phyloP scores from a whole-genome alignment of 1,140 invertebrate species.

The Apocrypta bakeri region DNA sequence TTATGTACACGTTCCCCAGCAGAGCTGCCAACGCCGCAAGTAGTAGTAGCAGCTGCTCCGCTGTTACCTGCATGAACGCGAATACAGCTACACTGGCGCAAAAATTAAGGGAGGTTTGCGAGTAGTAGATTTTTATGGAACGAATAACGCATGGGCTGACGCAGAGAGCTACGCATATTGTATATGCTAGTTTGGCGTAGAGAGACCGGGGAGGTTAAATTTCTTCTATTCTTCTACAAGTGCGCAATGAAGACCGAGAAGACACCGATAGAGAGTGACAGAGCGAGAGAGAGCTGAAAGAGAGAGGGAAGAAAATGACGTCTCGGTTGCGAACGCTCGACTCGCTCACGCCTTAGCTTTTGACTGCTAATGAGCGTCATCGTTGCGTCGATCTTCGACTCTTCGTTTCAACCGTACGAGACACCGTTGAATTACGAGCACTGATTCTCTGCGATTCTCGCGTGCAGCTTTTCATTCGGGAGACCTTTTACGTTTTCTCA shows the following conservation, averaged over 20 bases:
- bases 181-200: not conserved
- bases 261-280: not conserved
- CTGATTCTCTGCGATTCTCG: not conserved
- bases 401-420: not conserved
- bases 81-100: not conserved
- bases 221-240: conserved; percentile 27
- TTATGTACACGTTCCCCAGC: conserved; percentile 18
- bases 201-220: conserved; percentile 17
- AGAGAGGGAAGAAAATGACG: conserved; percentile 36
- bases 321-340: not conserved
- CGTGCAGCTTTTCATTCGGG: no score
- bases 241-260: conserved; percentile 1
- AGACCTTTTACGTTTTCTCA: no score
- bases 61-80: not conserved
- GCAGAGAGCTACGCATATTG: not conserved
- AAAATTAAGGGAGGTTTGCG: not conserved
- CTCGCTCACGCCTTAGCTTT: not conserved
- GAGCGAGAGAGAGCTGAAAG: not conserved
- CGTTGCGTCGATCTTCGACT: not conserved
- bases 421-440: not conserved
- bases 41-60: conserved; percentile 18
- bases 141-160: not conserved
- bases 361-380: not conserved
- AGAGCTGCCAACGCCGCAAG: not conserved
- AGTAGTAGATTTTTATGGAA: not conserved